Base-by-base conservation (phyloP, 2,888 invertebrate genomes). In the Vandiemenella viatica region DNA sequence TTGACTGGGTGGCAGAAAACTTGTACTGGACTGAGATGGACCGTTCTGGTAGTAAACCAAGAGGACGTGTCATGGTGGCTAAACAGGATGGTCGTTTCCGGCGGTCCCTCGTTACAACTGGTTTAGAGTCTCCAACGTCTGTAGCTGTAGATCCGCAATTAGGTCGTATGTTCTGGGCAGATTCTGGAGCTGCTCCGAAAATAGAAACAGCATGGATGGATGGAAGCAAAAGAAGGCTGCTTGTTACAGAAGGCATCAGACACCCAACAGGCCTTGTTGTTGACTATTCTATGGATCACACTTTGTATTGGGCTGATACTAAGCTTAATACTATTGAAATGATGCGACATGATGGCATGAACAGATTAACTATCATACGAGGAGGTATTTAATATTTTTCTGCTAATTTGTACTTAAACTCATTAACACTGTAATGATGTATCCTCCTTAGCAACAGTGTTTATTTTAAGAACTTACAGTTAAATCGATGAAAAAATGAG, bases 161-260 rank as follows among this genome's bases (percentile, higher is more conserved):
- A 52, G 93, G 95, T 1, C 72, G 79, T 55, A 80, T 96, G 76
- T 90, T 86, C 67, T 98, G 96, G 93, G 79, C 92, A 0, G 95
- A 97, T 65, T 83, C 87, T 1, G 92, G 95, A 5, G 80, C 82
- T 0, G 80, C 80, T 3, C 89, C 92, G 0, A 96, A 93, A 67
- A 92, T 98, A 53, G 96, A 96, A 65, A 78, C 83, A 4, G 79
- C 92, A 2, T 96, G 95, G 91, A 90, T 97, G 92, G 96, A 95
- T 62, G 97, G 97, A 0, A 85, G 83, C 0, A 85, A 89, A 63
- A 75, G 93, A 2, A 73, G 82, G 47, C 79, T 84, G 0, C 65
- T 98, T 3, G 81, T 93, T 6, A 79, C 82, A 0, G 88, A 88
- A 52, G 77, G 77, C 52, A 76, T 97, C 20, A 75, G 88, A 19